A percentile compares a stretch with the other conserved stretches of the same genome.
Evolutionary conservation across 2,113 vertebrate species (phyloP).

Genomic region (Perognathus longimembris): DNA sequence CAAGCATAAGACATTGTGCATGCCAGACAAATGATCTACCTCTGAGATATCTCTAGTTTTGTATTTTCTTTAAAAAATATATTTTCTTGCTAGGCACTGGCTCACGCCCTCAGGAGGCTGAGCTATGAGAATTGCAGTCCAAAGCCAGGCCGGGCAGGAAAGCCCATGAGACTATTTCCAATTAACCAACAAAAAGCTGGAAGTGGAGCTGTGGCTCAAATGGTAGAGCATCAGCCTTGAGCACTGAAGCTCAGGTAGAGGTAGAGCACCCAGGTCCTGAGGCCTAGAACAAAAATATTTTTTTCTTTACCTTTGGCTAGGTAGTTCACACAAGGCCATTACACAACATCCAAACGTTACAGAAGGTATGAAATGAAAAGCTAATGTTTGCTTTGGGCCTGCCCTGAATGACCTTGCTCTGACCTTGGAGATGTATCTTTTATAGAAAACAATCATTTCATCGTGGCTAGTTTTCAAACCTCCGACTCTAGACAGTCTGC

Average conservation of each 20-base stretch:
- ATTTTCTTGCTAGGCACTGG: background rate
- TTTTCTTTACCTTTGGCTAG: no score
- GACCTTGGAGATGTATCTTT: background rate
- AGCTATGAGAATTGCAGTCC: no score
- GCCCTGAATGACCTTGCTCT: background rate
- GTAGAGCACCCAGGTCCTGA: background rate
- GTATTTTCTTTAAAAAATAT: background rate
- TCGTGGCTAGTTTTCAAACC: background rate
- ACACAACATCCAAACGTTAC: background rate
- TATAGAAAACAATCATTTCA: background rate
- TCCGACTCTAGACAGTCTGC: background rate
- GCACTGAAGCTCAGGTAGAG: no score
- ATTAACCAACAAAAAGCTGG: no score
- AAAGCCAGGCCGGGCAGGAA: no score
- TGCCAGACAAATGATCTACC: background rate
- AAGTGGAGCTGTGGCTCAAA: no score
- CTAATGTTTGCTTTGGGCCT: background rate
- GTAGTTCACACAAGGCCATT: background rate
- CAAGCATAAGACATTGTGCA: background rate
- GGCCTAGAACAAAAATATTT: no score
- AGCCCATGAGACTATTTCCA: no score
- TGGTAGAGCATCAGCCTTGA: no score
- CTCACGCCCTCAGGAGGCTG: no score
- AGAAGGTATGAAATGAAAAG: background rate
- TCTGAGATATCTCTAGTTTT: background rate